A percentile compares a stretch with the other conserved stretches of the same genome.
These are phyloP conservation scores for Chydorus sphaericus DNA, from an alignment of 2,888 invertebrate genomes.

Conservation along the genomic window DNA sequence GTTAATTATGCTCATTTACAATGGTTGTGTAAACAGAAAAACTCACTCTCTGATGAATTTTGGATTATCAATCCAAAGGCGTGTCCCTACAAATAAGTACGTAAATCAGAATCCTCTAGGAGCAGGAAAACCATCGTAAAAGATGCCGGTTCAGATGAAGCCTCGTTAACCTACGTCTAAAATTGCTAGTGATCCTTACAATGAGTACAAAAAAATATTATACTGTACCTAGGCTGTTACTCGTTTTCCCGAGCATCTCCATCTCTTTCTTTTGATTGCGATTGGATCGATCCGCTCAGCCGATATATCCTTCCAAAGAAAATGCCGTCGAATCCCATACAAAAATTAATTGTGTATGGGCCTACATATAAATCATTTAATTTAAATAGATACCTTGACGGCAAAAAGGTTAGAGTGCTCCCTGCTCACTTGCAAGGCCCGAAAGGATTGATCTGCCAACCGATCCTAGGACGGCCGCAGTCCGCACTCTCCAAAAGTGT, in stretches of 20 bases:
- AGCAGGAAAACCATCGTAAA: conserved; percentile 28
- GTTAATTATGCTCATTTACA: background rate
- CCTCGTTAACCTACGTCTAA: conserved; percentile 1
- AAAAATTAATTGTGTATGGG: too few species aligned
- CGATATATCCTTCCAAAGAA: conserved; percentile 74
- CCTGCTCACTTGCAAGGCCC: conserved; percentile 71
- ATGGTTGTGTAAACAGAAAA: background rate
- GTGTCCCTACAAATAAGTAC: conserved; percentile 30
- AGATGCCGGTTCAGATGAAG: conserved; percentile 34
- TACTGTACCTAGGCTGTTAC: conserved; percentile 48
- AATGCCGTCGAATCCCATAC: conserved; percentile 70
- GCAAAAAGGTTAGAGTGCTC: conserved; percentile 66
- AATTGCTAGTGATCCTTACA: background rate
- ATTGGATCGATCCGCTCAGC: conserved; percentile 61
- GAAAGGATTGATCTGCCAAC: conserved; percentile 75
- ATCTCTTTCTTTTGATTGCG: conserved; percentile 44
- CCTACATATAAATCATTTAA: too few species aligned
- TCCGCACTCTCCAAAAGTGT: conserved; percentile 56
- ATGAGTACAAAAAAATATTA: background rate
- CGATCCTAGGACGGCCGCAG: conserved; percentile 53
- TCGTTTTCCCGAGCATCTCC: conserved; percentile 74
- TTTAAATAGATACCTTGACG: conserved; percentile 41
- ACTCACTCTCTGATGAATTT: conserved; percentile 13
- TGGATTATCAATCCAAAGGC: conserved; percentile 16
- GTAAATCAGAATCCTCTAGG: conserved; percentile 37